Base-by-base conservation (phyloP, 2,797 vertebrate genomes). In the Sebastes minor region DNA sequence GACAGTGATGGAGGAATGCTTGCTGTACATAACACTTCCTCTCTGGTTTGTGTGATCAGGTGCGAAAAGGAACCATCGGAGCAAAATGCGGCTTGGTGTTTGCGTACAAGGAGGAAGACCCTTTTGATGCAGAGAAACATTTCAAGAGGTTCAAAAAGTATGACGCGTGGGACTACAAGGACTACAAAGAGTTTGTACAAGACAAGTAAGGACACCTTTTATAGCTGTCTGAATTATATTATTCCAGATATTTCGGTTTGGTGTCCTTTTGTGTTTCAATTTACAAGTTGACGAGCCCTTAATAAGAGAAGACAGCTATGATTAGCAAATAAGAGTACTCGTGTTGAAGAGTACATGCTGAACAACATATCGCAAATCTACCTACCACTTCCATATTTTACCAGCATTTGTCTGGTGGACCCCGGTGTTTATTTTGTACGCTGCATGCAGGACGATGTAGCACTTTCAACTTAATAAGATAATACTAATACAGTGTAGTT, bases 81-180 rank as follows among this genome's bases (percentile, higher is more conserved):
- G 97, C 97, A 1, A 98, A 97, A 86, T 99, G 97, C 22, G 98
- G 99, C 20, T 89, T 99, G 88, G 96, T 99, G 56, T 99, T 99
- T 82, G 96, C 97, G 0, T 99, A 99, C 86, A 98, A 95, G 2
- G 96, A 95, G 0, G 81, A 94, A 2, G 95, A 97, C 0, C 91
- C 95, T 64, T 99, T 99, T 85, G 96, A 97, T 0, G 98, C 99
- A 0, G 97, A 98, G 79, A 97, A 97, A 18, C 98, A 99, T 87
- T 99, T 99, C 88, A 97, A 88, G 76, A 96, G 96, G 84, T 99
- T 99, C 90, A 96, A 97, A 88, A 97, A 96, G 78, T 99, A 95
- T 1, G 97, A 99, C 84, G 68, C 84, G 0, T 99, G 98, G 99
- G 96, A 95, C 86, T 94, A 97, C 90, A 95, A 91, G 82, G 97